Evolutionary conservation across 2,888 invertebrate species (phyloP).

Genomic region (Hyposoter didymator): DNA sequence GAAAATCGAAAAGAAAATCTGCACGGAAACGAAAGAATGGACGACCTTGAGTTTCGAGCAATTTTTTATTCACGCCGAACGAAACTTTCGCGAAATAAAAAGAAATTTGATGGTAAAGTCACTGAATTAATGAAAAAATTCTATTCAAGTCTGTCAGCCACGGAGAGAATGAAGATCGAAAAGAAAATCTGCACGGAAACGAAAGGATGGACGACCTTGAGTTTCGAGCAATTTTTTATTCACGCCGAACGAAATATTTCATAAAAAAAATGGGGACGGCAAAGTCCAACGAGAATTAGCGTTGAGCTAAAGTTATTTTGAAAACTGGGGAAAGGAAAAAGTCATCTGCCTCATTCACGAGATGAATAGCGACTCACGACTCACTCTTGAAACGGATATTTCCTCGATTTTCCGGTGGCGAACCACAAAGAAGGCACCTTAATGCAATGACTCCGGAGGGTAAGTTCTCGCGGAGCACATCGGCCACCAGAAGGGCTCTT

Average conservation of each 20-base stretch:
- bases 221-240: too few relatives aligned
- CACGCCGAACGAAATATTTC: too few relatives aligned
- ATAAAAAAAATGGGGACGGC: too few relatives aligned
- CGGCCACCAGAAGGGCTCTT: background rate
- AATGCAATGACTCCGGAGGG: background rate
- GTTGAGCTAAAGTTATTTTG: background rate
- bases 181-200: too few relatives aligned
- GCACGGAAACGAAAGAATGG: too few relatives aligned
- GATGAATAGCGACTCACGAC: background rate
- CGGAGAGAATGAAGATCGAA: too few relatives aligned
- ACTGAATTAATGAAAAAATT: background rate
- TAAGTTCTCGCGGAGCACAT: constrained; percentile 17
- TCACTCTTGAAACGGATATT: background rate
- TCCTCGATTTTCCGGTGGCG: constrained; percentile 10
- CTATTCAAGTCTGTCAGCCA: background rate
- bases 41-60: too few relatives aligned
- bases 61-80: too few relatives aligned
- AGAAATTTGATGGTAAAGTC: too few relatives aligned
- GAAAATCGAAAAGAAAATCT: too few relatives aligned
- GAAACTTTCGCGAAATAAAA: too few relatives aligned
- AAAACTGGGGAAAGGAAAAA: background rate
- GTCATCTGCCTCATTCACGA: background rate
- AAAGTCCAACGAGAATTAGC: background rate
- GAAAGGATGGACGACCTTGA: too few relatives aligned
- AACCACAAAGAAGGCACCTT: background rate